Evolutionary conservation across 2,888 invertebrate species (phyloP), one percentile per base, ranked within the genome.

Genomic region (Drymonia ruficornis): DNA sequence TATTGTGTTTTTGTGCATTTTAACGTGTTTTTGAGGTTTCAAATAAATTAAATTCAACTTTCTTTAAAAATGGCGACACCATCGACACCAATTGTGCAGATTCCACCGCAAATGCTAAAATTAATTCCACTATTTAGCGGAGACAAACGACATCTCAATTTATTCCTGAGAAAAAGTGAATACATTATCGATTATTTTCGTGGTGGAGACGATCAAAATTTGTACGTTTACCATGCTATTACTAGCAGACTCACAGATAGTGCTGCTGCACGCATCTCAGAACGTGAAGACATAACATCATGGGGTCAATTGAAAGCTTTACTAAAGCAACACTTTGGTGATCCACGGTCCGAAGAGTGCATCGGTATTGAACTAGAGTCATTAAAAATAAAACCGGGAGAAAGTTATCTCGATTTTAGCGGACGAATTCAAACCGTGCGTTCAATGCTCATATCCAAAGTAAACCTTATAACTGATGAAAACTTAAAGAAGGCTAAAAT

Each of bases 321-420:
- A 13, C n/a, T 52, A 1, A 19, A 2, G 8, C 56, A 59, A 28
- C 59, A 58, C 45, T 64, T 64, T 38, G 63, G 63, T 7, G 58
- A 61, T 28, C 63, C 63, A 1, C 15, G 61, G 12, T 52, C 48
- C 7, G 63, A 66, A 42, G 46, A 52, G 9, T 62, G 57, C 31
- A 50, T 62, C 3, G 50, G 54, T 6, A 60, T 58, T 4, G 48
- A 66, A 51, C 42, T 63, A 47, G 58, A 63, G 31, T 48, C 40
- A 0, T 15, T 55, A 0, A 49, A 52, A 45, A 60, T 61, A 7
- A 53, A 36, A 36, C 44, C 43, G 4, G 51, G 42, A 5, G 60
- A 63, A 50, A 42, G 19, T 34, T 55, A 54, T 19, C 38, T 56
- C 12, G 57, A 63, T 38, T 62, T 65, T 51, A 60, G 56, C 18